Evolutionary conservation across 2,797 vertebrate species (phyloP).

Genomic region (Mormyrops boulengeri): DNA sequence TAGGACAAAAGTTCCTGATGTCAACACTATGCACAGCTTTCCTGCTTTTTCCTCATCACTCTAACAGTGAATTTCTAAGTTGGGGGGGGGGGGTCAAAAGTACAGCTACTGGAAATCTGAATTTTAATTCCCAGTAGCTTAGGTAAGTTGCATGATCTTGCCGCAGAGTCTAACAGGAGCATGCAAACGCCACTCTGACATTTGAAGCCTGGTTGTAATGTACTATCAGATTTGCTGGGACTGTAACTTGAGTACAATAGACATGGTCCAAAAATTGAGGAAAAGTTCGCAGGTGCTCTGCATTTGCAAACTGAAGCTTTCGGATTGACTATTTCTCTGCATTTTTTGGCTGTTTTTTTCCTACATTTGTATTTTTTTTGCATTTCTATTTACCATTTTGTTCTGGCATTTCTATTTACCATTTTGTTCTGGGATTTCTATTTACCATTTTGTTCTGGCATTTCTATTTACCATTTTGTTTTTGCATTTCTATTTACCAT

Average conservation of each 20-base stretch:
- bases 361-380: not conserved
- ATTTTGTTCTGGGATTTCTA: no score
- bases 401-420: no score
- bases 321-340: not conserved
- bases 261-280: not conserved
- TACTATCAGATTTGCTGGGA: not conserved
- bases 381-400: no score
- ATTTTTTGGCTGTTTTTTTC: not conserved
- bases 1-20: not conserved
- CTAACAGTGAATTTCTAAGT: not conserved
- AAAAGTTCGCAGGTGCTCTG: not conserved
- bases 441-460: no score
- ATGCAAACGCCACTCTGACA: not conserved
- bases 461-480: no score
- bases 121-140: not conserved
- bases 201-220: not conserved
- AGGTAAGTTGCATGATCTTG: not conserved
- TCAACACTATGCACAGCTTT: not conserved
- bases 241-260: not conserved
- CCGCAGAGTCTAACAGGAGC: not conserved
- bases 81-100: not conserved
- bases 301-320: not conserved
- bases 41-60: not conserved
- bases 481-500: not conserved
- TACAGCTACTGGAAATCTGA: not conserved